These are phyloP conservation scores for Torymus aiolomorphi DNA, from an alignment of 2,888 invertebrate species.

Conservation along the genomic window DNA sequence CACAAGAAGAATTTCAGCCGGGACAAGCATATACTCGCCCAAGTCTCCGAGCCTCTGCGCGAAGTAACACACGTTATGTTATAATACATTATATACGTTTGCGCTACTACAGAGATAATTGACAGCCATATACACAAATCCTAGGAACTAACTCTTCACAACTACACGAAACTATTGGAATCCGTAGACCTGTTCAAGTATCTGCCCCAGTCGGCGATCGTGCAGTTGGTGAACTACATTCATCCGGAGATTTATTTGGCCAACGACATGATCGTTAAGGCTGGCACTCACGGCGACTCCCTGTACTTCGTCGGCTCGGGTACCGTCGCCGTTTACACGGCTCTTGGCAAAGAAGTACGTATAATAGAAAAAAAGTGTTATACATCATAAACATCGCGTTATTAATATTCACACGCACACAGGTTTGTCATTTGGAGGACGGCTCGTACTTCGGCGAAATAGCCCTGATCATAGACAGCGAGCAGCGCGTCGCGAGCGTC, in stretches of 20 bases:
- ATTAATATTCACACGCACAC: neutral
- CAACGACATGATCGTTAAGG: constrained; percentile 73
- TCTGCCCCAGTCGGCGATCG: constrained; percentile 69
- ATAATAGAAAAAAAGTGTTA: neutral
- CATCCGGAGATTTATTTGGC: constrained; percentile 72
- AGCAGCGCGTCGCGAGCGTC: constrained; percentile 72
- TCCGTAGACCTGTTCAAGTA: constrained; percentile 73
- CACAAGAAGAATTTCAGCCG: constrained; percentile 73
- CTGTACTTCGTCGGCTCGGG: constrained; percentile 75
- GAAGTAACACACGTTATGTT: constrained; percentile 60
- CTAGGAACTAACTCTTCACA: constrained; percentile 73
- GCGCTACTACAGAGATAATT: too few species aligned
- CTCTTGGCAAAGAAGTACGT: constrained; percentile 72
- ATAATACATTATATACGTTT: too few species aligned
- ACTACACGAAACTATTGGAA: constrained; percentile 69
- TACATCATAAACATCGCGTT: neutral
- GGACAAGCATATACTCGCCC: constrained; percentile 72
- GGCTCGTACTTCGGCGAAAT: constrained; percentile 77
- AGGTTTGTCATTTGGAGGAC: constrained; percentile 76
- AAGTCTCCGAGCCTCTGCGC: constrained; percentile 71
- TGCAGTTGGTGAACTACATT: constrained; percentile 68
- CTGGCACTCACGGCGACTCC: constrained; percentile 69
- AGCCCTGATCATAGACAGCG: constrained; percentile 74
- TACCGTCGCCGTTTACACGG: constrained; percentile 75
- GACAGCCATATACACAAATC: too few species aligned